Evolutionary conservation across 2,888 invertebrate genomes (phyloP).

Genomic region (Clepsis dumicolana): DNA sequence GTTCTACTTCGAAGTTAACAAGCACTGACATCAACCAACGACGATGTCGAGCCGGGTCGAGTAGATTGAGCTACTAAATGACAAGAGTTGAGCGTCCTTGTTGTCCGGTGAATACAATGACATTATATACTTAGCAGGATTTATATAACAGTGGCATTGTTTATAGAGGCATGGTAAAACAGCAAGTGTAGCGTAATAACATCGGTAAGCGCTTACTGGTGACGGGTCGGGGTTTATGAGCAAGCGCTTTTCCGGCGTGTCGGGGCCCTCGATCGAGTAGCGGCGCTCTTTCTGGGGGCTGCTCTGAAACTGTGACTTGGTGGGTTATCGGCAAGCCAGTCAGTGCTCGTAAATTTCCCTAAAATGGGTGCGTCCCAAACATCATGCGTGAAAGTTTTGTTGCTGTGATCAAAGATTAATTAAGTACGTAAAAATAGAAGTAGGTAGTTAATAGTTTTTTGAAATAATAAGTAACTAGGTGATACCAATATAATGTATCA

Average conservation of each 20-base stretch:
- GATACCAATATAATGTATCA: no score
- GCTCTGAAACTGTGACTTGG: conserved; percentile 80
- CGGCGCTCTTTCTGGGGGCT: conserved; percentile 81
- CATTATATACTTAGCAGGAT: background rate
- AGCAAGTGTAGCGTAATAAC: conserved; percentile 49
- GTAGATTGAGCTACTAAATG: conserved; percentile 1
- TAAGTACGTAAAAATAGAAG: background rate
- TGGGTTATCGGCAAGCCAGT: conserved; percentile 66
- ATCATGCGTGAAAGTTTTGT: conserved; percentile 20
- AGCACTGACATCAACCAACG: conserved; percentile 1
- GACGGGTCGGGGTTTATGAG: conserved; percentile 83
- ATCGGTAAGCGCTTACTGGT: conserved; percentile 75
- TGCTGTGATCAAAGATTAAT: conserved; percentile 9
- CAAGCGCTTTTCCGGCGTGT: conserved; percentile 83
- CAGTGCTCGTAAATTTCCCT: conserved; percentile 46
- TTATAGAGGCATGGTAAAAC: conserved; percentile 1
- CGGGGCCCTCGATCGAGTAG: conserved; percentile 78
- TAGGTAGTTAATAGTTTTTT: background rate
- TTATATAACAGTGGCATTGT: conserved; percentile 7
- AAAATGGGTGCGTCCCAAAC: conserved; percentile 45
- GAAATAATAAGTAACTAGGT: no score
- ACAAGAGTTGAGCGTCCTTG: background rate
- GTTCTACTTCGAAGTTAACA: conserved; percentile 25
- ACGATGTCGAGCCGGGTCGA: background rate
- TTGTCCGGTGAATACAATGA: background rate